Evolutionary conservation across 2,797 vertebrate genomes (phyloP), one percentile per base, ranked within the genome.

Genomic region (Phrynocephalus guinanensis): DNA sequence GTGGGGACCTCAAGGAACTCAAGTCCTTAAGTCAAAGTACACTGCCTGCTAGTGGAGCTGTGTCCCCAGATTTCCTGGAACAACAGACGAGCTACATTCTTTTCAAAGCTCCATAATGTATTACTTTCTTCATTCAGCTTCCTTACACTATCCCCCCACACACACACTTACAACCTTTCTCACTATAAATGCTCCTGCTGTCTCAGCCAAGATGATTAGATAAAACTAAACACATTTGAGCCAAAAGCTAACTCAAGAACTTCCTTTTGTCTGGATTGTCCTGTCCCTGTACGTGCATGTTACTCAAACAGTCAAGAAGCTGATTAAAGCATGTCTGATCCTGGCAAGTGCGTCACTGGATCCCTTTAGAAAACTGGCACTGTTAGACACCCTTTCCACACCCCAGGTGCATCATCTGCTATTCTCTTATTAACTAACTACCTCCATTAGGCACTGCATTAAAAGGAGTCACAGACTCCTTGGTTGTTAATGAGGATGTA

Each of bases 271-370:
- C 63, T 80, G 44, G 0, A 77, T 92, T 90, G 66, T 85, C 87
- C 28, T 28, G 0, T 79, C 89, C 88, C 82, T 91, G 63, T 38
- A 10, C 52, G 30, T 87, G 77, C 67, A 88, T 90, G 48, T 93
- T 90, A 93, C 84, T 66, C 63, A 28, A 67, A 33, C 75, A 91
- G 90, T 89, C 89, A 91, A 93, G 70, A 76, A 87, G 78, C 9
- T 86, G 89, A 92, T 89, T 93, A 94, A 93, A 94, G 60, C 95
- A 0, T 91, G 93, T 88, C 90, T 94, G 88, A 92, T 84, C 94
- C 86, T 94, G 93, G 89, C 80, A 50, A 84, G 33, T 83, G 92
- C 0, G 0, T 94, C 92, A 93, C 44, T 87, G 71, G 82, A 95
- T 78, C 56, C 89, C 77, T 89, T 90, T 91, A 86, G 91, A 92